Evolutionary conservation across 2,113 vertebrate species (phyloP), one percentile per base, ranked within the genome.

Genomic region (Seriola aureovittata): DNA sequence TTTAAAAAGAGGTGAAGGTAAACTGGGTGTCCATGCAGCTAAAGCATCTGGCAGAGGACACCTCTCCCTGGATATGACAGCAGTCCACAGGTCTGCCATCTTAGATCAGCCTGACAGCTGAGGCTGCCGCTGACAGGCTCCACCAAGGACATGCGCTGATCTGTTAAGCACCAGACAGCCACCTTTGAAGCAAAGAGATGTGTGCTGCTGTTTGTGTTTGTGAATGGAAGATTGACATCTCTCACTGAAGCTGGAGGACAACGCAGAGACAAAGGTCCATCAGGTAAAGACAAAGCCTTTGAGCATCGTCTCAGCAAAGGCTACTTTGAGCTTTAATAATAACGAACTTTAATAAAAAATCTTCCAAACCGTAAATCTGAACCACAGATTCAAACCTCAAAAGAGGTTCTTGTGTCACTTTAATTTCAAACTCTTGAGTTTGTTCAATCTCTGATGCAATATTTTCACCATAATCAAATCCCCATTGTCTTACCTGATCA

Each of bases 131-230:
- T 90, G 89, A 93, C 91, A 87, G 90, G 77, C 85, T 52, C 36
- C 89, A 78, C 91, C 88, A 81, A 93, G 91, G 92, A 92, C 91
- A 88, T 8, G 70, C 13, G 19, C 87, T 32, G 89, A 90, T 90
- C 91, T 78, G 86, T 73, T 85, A 74, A 85, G 78, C 90, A 83
- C 69, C 84, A 67, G 70, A 66, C 79, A 78, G 72, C 83, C 80
- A 75, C 86, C 86, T 93, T 68, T 86, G 85, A 86, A 79, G 85
- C 83, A 21, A 17, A 12, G 75, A 83, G 69, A 77, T 65, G 75
- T 71, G 81, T 57, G 82, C 32, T 34, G 40, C 76, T 72, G 80
- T 63, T 52, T 70, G 86, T 58, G 84, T 23, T 74, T 21, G 29
- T 58, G 71, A 60, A 67, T 12, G 40, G 36, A 69, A 85, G 86